phyloP scores from a whole-genome alignment of 2,113 vertebrate species.

The Typhlomys cinereus region DNA sequence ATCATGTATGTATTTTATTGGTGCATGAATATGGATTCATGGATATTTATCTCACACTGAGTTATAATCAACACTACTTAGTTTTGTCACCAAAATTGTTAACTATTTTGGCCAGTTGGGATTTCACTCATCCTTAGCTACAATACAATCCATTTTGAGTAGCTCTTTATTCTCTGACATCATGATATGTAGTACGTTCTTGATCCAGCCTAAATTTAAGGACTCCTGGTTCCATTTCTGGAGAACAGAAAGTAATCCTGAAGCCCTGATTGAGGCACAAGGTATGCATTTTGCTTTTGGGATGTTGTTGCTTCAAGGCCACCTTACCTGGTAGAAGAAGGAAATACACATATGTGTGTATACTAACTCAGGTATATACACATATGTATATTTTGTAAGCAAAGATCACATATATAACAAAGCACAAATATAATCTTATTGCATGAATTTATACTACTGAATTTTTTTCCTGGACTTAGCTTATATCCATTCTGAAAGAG shows the following conservation, averaged over 20 bases:
- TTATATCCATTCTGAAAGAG: too few relatives aligned
- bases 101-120: neutral
- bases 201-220: neutral
- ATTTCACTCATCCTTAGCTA: neutral
- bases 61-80: neutral
- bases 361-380: neutral
- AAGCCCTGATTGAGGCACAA: neutral
- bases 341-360: neutral
- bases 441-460: too few relatives aligned
- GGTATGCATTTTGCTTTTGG: neutral
- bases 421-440: too few relatives aligned
- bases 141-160: neutral
- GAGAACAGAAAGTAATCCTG: neutral
- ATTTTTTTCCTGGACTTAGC: too few relatives aligned
- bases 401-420: neutral
- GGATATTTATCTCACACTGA: neutral
- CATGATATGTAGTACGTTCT: neutral
- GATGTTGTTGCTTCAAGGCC: neutral
- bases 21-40: neutral
- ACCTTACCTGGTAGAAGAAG: neutral
- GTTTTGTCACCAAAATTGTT: neutral
- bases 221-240: neutral
- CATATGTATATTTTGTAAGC: neutral
- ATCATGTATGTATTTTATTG: neutral
- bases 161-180: neutral